Evolutionary conservation across 2,113 vertebrate genomes (phyloP).

Genomic region (Setophaga coronata): DNA sequence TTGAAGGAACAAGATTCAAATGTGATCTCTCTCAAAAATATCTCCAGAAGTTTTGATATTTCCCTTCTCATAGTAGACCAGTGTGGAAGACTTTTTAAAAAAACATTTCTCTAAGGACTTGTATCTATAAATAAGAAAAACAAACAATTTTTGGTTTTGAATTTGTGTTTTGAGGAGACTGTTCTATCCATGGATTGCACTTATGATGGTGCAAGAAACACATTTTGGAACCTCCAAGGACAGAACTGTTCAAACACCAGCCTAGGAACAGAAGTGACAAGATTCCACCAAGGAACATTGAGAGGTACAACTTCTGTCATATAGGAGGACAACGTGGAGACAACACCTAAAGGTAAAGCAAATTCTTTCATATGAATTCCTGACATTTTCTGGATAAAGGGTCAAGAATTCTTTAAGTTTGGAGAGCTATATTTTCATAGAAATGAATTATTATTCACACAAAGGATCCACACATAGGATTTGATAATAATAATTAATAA

Average conservation of each 20-base stretch:
- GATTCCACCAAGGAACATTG: neutral
- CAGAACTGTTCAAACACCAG: neutral
- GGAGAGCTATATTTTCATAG: neutral
- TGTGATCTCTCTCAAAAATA: neutral
- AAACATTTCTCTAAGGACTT: accelerated
- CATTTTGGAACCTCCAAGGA: neutral
- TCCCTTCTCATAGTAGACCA: neutral
- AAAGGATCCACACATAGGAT: neutral
- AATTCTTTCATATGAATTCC: neutral
- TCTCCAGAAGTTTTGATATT: neutral
- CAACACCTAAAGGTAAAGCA: neutral
- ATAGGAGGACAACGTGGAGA: neutral
- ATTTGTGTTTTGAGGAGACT: neutral
- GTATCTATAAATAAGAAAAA: neutral
- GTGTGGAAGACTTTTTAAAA: neutral
- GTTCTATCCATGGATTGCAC: neutral
- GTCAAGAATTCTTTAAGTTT: neutral
- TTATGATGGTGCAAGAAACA: neutral
- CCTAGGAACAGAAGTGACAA: neutral
- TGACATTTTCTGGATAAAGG: neutral
- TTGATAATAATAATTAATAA: neutral
- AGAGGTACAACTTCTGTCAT: neutral
- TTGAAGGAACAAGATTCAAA: neutral
- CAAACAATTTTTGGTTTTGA: too few relatives aligned
- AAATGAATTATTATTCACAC: neutral